Evolutionary conservation across 2,888 invertebrate species (phyloP), one percentile per base, ranked within the genome.

Genomic region (Oxystoma pomonae): DNA sequence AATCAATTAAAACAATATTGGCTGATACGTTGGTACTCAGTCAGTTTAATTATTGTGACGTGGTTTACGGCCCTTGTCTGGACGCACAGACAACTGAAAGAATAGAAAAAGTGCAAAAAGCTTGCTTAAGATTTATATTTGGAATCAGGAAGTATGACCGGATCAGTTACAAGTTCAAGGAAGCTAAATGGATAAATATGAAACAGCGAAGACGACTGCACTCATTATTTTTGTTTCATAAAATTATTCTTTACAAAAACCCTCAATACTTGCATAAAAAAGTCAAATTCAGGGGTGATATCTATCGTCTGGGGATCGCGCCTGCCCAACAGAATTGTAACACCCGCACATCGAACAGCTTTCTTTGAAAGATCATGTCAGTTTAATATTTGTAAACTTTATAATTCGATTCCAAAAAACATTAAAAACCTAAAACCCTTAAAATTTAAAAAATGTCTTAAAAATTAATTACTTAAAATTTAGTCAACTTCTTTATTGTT

Each of bases 1-100:
- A 35, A 35, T 35, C 35, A 3, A 35, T 35, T 35, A 35, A 35
- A 35, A 35, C 35, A 35, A 35, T 7, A 35, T 35, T 35, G 35
- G 12, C 35, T 12, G 35, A 35, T 35, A 35, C 35, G 12, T 35
- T 35, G 12, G 12, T 35, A 35, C 35, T 35, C 12, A 35, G 35
- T 35, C 35, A 35, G 35, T 35, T 35, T 35, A 35, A 53, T 12
- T 35, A 53, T 19, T 53, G 53, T 53, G 53, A 53, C 53, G 53
- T 53, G 17, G 53, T 53, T 19, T 53, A 53, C 19, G 53, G n/a
- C 53, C 53, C 53, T 19, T 53, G 53, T 53, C 53, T 53, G 17
- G 19, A 16, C 7, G 53, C 53, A 19, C 17, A 16, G 16, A 53
- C 53, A 5, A 17, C 7, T 7, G 53, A 53, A n/a, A 16, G 19